These are phyloP conservation scores for Peromyscus attwateri DNA, from an alignment of 2,797 vertebrate genomes.

Conservation along the genomic window DNA sequence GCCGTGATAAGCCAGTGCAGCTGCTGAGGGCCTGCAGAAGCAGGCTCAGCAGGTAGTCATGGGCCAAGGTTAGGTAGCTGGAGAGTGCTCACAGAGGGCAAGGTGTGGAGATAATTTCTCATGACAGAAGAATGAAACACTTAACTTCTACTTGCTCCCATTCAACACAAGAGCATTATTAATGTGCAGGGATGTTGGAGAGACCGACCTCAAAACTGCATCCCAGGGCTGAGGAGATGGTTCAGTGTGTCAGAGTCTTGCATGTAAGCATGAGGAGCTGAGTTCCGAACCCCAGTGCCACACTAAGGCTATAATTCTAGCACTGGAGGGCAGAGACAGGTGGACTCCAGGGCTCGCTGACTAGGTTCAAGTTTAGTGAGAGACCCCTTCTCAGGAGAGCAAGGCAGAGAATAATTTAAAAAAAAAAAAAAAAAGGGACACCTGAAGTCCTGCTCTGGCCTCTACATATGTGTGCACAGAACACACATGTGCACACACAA, in stretches of 20 bases:
- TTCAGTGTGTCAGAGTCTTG: neutral
- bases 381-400: neutral
- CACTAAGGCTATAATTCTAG: neutral
- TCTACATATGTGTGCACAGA: neutral
- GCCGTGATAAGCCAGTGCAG: neutral
- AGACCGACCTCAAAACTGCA: no score
- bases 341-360: neutral
- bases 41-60: rapidly evolving
- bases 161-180: neutral
- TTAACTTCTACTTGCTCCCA: neutral
- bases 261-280: neutral
- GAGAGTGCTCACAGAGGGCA: neutral
- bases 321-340: neutral
- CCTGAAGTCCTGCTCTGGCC: neutral
- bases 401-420: neutral
- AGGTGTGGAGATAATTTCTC: neutral
- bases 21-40: neutral
- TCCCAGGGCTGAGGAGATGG: neutral
- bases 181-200: neutral
- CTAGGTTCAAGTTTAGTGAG: neutral
- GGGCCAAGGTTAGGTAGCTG: neutral
- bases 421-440: neutral
- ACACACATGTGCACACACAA: neutral
- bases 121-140: neutral
- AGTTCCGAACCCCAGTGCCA: neutral